Evolutionary conservation across 2,113 vertebrate species (phyloP).

Genomic region (Corythoichthys intestinalis): DNA sequence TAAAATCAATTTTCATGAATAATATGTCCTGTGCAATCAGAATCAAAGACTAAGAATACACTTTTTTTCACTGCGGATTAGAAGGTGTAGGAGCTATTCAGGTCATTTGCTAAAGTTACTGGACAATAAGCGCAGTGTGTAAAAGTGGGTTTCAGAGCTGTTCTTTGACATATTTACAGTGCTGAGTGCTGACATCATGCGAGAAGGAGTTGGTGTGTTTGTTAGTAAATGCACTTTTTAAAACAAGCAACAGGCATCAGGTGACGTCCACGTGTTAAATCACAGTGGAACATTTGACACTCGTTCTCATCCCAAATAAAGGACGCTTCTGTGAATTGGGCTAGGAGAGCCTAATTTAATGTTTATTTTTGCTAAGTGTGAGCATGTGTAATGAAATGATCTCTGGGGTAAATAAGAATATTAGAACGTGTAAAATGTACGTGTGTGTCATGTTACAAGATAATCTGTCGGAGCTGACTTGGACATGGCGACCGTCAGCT

Average conservation of each 20-base stretch:
- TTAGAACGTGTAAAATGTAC: conserved; percentile 6
- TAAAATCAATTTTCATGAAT: no score
- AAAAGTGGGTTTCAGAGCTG: neutral
- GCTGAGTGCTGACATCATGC: neutral
- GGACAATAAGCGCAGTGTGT: neutral
- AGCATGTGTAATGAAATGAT: conserved; percentile 2
- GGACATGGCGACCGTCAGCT: conserved; percentile 8
- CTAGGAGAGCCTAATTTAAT: conserved; percentile 6
- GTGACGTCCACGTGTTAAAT: conserved; percentile 29
- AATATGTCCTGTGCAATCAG: no score
- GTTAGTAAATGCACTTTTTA: conserved; percentile 6
- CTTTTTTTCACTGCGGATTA: neutral
- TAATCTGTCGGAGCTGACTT: conserved; percentile 13
- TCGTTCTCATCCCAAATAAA: conserved; percentile 28
- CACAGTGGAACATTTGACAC: conserved; percentile 49
- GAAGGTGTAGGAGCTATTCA: neutral
- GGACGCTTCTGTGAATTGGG: conserved; percentile 19
- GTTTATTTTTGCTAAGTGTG: conserved; percentile 15
- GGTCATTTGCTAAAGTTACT: neutral
- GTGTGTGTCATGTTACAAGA: neutral
- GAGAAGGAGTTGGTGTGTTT: conserved; percentile 1
- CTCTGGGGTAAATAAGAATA: neutral
- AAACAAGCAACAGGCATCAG: conserved; percentile 2
- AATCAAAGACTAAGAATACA: no score
- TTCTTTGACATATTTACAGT: neutral